Conservation (phyloP, 1,140 invertebrate genomes). For the Phortica variegata region DNA sequence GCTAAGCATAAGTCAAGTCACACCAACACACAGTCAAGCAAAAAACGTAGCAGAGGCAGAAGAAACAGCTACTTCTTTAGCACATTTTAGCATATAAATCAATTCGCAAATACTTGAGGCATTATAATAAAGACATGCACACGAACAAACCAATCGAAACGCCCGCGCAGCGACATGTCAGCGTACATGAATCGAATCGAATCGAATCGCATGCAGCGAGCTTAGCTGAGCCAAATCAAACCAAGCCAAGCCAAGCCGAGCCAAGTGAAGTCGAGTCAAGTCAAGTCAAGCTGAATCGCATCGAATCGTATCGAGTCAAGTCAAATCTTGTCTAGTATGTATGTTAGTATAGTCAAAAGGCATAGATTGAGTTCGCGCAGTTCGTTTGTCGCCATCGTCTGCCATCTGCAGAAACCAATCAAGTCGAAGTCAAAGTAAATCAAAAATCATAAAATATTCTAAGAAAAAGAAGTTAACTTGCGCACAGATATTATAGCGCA, state of each 20-base stretch:
- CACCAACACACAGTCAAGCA: constrained; percentile 9
- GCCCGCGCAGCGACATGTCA: constrained; percentile 46
- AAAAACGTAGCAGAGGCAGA: constrained; percentile 30
- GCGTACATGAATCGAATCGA: no score
- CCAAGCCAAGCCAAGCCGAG: constrained; percentile 2
- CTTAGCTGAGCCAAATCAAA: constrained; percentile 26
- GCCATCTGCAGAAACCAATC: constrained; percentile 46
- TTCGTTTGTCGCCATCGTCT: no score
- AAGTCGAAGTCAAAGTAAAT: constrained; percentile 45
- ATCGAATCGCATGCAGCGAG: no score
- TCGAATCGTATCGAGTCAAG: no score
- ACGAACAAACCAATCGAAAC: constrained; percentile 34
- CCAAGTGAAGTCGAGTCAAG: neutral
- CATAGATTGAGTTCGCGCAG: no score
- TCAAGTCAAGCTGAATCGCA: no score
- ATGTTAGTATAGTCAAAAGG: no score
- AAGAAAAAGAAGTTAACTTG: constrained; percentile 1
- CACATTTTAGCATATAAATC: constrained; percentile 44
- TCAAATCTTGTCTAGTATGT: no score
- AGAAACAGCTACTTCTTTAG: neutral
- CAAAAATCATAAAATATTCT: constrained; percentile 47
- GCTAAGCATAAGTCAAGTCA: no score
- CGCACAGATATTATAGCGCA: constrained; percentile 14
- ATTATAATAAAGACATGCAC: constrained; percentile 50
- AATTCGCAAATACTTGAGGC: constrained; percentile 21